These are phyloP conservation scores for Muraenolepis orangiensis DNA, from an alignment of 2,797 vertebrate genomes.

Conservation along the genomic window DNA sequence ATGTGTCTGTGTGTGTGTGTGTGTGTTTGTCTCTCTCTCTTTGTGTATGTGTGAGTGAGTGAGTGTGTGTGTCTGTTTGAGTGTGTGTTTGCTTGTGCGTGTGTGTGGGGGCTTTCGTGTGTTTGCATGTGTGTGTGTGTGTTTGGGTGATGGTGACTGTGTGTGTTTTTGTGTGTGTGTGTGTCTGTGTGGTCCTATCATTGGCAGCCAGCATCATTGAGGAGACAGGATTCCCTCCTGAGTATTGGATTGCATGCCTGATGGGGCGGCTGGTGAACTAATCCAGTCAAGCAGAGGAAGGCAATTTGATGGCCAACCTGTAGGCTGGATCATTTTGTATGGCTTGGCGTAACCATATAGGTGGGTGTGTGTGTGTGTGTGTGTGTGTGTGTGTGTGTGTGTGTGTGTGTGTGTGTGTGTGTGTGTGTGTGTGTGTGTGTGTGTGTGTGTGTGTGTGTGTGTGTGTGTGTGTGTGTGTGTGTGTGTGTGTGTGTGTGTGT, in stretches of 20 bases:
- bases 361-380: conserved; percentile 4
- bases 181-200: conserved; percentile 14
- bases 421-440: not conserved
- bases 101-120: too few relatives aligned
- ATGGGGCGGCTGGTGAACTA: conserved; percentile 44
- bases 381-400: conserved; percentile 11
- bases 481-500: conserved; percentile 1
- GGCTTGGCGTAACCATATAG: conserved; percentile 20
- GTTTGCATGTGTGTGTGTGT: conserved; percentile 12
- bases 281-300: conserved; percentile 45
- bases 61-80: too few relatives aligned
- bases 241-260: conserved; percentile 59
- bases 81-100: too few relatives aligned
- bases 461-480: not conserved
- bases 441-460: conserved; percentile 1
- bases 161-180: conserved; percentile 4
- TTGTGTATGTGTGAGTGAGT: conserved; percentile 10
- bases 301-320: conserved; percentile 41
- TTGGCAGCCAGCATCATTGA: conserved; percentile 21
- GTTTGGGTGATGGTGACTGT: conserved; percentile 1
- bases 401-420: not conserved
- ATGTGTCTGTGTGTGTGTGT: conserved; percentile 6
- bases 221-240: conserved; percentile 26
- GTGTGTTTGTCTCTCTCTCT: conserved; percentile 7
- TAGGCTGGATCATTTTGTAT: conserved; percentile 35